A percentile compares a stretch with the other conserved stretches of the same genome.
Conservation (phyloP, 2,113 vertebrate genomes). For the Marcusenius ussheri region DNA sequence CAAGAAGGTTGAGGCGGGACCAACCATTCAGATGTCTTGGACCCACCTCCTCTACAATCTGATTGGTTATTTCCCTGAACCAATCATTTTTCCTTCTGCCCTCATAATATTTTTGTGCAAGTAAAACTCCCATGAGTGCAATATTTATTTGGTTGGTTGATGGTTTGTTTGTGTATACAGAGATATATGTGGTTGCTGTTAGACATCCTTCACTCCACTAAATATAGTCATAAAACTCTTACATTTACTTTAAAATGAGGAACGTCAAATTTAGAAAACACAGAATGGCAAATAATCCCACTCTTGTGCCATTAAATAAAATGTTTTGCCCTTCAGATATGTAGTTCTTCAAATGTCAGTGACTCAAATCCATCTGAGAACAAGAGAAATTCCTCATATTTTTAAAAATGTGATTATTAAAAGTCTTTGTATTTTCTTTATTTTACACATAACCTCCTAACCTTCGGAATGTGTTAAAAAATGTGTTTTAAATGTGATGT, state of each 20-base stretch:
- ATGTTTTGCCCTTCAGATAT: neutral
- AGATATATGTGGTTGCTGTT: neutral
- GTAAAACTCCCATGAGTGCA: neutral
- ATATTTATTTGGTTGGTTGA: neutral
- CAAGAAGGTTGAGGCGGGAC: neutral
- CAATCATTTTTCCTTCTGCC: neutral
- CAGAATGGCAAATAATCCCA: neutral
- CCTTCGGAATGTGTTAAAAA: neutral
- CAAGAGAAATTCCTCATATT: neutral
- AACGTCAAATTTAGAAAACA: neutral
- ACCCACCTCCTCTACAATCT: neutral
- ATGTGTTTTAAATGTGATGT: neutral
- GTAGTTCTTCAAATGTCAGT: neutral
- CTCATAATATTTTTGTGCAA: too few relatives aligned
- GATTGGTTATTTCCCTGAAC: neutral
- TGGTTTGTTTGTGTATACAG: neutral
- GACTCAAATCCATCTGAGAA: neutral
- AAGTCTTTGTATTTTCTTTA: neutral
- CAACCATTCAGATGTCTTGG: neutral
- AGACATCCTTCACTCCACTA: neutral
- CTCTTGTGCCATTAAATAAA: neutral
- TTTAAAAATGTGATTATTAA: neutral
- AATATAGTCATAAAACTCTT: neutral
- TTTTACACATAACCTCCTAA: neutral
- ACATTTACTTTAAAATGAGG: neutral